phyloP scores from a whole-genome alignment of 2,888 invertebrate species.

The Exephanes ischioxanthus region DNA sequence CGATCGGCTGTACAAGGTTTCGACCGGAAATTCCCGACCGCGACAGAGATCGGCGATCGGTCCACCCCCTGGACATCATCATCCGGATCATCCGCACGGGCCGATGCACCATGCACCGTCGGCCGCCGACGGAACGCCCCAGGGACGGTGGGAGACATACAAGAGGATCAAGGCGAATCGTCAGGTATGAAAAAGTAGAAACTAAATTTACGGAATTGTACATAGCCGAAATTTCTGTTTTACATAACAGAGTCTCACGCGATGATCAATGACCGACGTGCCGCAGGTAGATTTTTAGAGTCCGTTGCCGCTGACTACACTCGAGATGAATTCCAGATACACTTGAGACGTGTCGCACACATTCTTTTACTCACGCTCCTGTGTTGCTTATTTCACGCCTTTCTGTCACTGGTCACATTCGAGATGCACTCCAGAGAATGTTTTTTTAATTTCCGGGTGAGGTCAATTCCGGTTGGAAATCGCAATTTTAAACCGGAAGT shows the following conservation, averaged over 20 bases:
- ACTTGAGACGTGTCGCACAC: too few relatives aligned
- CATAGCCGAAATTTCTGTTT: not conserved
- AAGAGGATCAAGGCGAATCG: conserved; percentile 91
- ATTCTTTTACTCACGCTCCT: too few relatives aligned
- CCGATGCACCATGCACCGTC: conserved; percentile 84
- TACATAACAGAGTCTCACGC: not conserved
- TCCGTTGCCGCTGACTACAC: too few relatives aligned
- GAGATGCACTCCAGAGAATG: too few relatives aligned
- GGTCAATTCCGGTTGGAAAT: too few relatives aligned
- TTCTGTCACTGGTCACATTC: too few relatives aligned
- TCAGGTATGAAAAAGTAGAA: conserved; percentile 86
- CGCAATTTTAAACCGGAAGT: too few relatives aligned
- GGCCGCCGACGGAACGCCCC: conserved; percentile 85
- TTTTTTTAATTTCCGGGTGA: too few relatives aligned
- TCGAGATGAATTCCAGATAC: too few relatives aligned
- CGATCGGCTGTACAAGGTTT: conserved; percentile 89
- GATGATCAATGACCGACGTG: too few relatives aligned
- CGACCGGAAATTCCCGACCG: conserved; percentile 81
- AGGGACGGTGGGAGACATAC: conserved; percentile 91
- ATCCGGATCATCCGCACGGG: conserved; percentile 81
- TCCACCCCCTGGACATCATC: conserved; percentile 81
- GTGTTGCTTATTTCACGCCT: too few relatives aligned
- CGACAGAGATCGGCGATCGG: conserved; percentile 83
- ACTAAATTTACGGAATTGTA: not conserved
- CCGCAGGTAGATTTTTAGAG: too few relatives aligned